Evolutionary conservation across 2,888 invertebrate species (phyloP), one percentile per base, ranked within the genome.

Genomic region (Prostheceraeus crozeri): DNA sequence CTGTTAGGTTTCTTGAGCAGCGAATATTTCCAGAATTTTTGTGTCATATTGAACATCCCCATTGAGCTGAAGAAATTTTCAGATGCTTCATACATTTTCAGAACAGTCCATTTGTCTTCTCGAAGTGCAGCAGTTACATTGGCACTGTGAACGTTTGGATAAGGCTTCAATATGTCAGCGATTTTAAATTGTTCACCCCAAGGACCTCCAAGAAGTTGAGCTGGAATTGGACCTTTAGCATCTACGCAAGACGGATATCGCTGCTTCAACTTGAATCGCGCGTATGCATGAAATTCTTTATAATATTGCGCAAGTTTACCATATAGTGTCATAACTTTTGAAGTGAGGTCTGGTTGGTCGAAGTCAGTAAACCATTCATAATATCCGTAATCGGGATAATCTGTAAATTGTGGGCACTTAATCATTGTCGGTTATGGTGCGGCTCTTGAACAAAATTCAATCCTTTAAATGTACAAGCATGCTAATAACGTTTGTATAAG

Each of bases 251-350:
- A 54, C 1, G 65, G 64, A 64, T 74, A 75, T 8, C 31, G 51
- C 4, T 65, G 28, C 8, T 40, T 60, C 35, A 76, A 66, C 28
- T 65, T 68, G 6, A 65, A 60, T 16, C 75, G 57, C 11, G 72
- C 72, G 63, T 71, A 76, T 1, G 73, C 71, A 56, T 75, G 75
- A 1, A 76, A 66, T 53, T 73, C 68, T 16, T 67, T 35, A 60
- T 76, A 76, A 11, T 75, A 57, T 4, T 75, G 75, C 28, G 64
- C 63, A 10, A 76, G 55, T 27, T 71, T 65, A 2, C 52, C 4
- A 67, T 68, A 75, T 19, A 75, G 61, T 2, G 62, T 30, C 51
- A 68, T 68, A 19, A 68, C 64, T 46, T 67, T 64, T 2, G 53
- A 45, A 35, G 69, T 69, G 11, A 75, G 60, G 25, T 70, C 62